Conservation (phyloP, 2,888 invertebrate species). For the Ophion ellenae region DNA sequence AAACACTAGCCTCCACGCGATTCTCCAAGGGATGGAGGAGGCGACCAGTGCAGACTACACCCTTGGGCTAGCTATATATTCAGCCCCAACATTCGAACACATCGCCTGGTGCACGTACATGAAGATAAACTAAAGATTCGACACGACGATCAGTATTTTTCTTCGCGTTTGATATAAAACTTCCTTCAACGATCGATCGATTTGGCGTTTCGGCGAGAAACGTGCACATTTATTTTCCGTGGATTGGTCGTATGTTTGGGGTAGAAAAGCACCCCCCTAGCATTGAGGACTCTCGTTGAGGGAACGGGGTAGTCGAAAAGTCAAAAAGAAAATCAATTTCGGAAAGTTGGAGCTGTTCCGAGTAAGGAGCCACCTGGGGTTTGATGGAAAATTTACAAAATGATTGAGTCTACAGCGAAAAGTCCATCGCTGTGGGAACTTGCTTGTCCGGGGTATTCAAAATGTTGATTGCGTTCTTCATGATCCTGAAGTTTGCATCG, state of each 20-base stretch:
- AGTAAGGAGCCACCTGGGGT: too few species aligned
- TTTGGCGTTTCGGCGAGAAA: conserved; percentile 32
- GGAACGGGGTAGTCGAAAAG: too few species aligned
- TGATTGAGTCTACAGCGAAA: too few species aligned
- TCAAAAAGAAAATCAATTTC: too few species aligned
- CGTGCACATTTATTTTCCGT: conserved; percentile 33
- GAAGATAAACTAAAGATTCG: not conserved
- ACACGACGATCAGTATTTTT: conserved; percentile 20
- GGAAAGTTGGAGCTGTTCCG: too few species aligned
- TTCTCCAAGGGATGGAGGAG: conserved; percentile 48
- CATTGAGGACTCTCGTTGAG: too few species aligned
- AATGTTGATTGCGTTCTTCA: too few species aligned
- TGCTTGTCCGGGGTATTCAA: too few species aligned
- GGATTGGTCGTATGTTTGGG: not conserved
- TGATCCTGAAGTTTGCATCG: too few species aligned
- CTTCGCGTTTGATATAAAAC: conserved; percentile 44
- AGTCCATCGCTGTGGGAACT: too few species aligned
- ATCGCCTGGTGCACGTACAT: conserved; percentile 21
- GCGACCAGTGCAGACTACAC: conserved; percentile 14
- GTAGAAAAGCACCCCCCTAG: not conserved
- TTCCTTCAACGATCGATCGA: conserved; percentile 48
- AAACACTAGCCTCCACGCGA: conserved; percentile 74
- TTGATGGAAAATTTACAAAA: too few species aligned
- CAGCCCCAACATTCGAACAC: conserved; percentile 30
- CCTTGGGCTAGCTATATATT: conserved; percentile 11